Base-by-base conservation (phyloP, 2,113 vertebrate species). In the Scalopus aquaticus region DNA sequence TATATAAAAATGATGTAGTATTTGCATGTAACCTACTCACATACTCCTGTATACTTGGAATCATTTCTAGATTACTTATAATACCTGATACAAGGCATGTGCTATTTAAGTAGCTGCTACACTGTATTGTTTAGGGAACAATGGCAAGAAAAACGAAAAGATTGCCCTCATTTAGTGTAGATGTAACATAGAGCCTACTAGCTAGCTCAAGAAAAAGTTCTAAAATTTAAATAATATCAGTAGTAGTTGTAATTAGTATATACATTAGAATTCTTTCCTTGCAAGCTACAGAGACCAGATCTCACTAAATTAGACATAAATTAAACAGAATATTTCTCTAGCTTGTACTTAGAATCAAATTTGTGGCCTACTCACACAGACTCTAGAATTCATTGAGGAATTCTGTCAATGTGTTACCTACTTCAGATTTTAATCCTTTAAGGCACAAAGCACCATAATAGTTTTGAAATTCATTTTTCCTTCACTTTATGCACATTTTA, bases 171-270 rank as follows among this genome's bases (percentile, higher is more conserved):
- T 35, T 35, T n/a, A n/a, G 19, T 70, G 39, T 37, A 70, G 35
- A n/a, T 6, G 35, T 37, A 70, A 39, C n/a, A 10, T 39, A 70
- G 19, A 37, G 67, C 1, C 19, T 35, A 70, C 19, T 17, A 70
- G 19, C 60, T 24, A 65, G 37, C 30, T 56, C 16, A 60, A 83
- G 70, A 89, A 87, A 94, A 15, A 16, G 56, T 39, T 79, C 28
- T 49, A 83, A 93, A 73, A n/a, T 94, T 87, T 85, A 91, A 94
- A 69, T 62, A 74, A 60, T 70, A 3, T 6, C 84, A 91, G 64
- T 39, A 84, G 26, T 80, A 89, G 30, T 73, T 95, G n/a, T 72
- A 92, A 90, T 60, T 26, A 67, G 37, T 65, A 58, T 87, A 69
- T 56, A 80, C 54, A 49, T 58, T 85, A 77, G 20, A 85, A 72